Base-by-base conservation (phyloP, 2,888 invertebrate genomes). In the Eledone cirrhosa region DNA sequence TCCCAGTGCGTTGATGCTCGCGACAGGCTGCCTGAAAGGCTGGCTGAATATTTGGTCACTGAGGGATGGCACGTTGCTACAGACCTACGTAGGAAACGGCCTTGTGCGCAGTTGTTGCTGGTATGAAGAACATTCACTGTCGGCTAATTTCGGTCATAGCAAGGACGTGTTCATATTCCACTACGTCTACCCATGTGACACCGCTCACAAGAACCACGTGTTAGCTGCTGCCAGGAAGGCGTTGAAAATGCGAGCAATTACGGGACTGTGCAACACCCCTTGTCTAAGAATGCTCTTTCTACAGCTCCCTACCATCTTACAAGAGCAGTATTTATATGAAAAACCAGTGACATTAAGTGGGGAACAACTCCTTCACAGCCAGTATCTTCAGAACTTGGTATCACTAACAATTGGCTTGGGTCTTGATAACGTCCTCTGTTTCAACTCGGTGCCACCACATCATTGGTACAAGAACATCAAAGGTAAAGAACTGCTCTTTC, bases 41-140 rank as follows among this genome's bases (percentile, higher is more conserved):
- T 91, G 93, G 82, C 91, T 93, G 7, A 93, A 94, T 85, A 91
- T 94, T 79, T 94, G 93, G 93, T 93, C 93, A 0, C 88, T 94
- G 22, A 82, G 83, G 87, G 92, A 93, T 87, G 93, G 93, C 0
- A 92, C 92, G 80, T 87, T 93, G 69, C 89, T 93, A 13, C 92
- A 93, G 84, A 93, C 93, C 0, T 88, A 91, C 33, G 91, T 92
- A 19, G 93, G 93, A 3, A 90, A 86, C 77, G 93, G 93, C 0
- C 91, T 92, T 48, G 89, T 91, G 0, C 91, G 92, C 80, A 91
- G 92, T 65, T 84, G 93, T 48, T 87, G 89, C 47, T 94, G 93
- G 93, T 88, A 92, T 81, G 90, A 91, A 63, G 90, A 92, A 69
- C 88, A 90, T 80, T 91, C 91, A 3, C 85, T 93, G 24, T 92